A percentile compares a stretch with the other conserved stretches of the same genome.
Evolutionary conservation across 1,140 invertebrate species (phyloP).

Genomic region (Camponotus pennsylvanicus): DNA sequence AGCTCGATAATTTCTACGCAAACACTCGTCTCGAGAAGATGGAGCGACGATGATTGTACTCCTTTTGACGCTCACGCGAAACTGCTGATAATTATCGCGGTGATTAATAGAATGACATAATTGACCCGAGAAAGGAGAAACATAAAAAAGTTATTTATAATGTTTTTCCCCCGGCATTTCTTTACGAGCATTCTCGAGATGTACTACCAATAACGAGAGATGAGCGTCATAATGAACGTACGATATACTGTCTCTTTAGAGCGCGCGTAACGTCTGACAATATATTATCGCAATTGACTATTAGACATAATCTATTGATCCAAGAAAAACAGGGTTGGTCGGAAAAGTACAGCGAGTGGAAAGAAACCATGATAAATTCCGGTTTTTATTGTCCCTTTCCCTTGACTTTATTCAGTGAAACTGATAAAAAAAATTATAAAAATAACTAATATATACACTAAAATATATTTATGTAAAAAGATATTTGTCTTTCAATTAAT

Average conservation of each 20-base stretch:
- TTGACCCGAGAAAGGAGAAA: not conserved
- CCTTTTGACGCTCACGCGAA: not conserved
- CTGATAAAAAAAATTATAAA: too few relatives aligned
- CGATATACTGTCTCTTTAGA: not conserved
- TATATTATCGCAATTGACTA: conserved; percentile 16
- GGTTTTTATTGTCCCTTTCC: too few relatives aligned
- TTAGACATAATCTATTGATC: conserved; percentile 22
- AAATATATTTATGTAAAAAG: too few relatives aligned
- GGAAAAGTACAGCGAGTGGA: too few relatives aligned
- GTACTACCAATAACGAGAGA: too few relatives aligned
- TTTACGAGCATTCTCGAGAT: not conserved
- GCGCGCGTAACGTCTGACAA: not conserved
- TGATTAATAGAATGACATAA: conserved; percentile 9
- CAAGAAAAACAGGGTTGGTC: too few relatives aligned
- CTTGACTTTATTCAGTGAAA: too few relatives aligned
- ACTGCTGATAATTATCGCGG: conserved; percentile 15
- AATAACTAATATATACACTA: too few relatives aligned
- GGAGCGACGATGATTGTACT: not conserved
- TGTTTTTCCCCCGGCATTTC: not conserved
- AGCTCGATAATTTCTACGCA: not conserved
- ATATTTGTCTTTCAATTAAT: too few relatives aligned
- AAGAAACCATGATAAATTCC: too few relatives aligned
- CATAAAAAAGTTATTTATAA: not conserved
- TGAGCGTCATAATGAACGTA: not conserved
- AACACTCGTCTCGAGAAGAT: not conserved